Base-by-base conservation (phyloP, 2,113 vertebrate species). In the Nicator chloris region DNA sequence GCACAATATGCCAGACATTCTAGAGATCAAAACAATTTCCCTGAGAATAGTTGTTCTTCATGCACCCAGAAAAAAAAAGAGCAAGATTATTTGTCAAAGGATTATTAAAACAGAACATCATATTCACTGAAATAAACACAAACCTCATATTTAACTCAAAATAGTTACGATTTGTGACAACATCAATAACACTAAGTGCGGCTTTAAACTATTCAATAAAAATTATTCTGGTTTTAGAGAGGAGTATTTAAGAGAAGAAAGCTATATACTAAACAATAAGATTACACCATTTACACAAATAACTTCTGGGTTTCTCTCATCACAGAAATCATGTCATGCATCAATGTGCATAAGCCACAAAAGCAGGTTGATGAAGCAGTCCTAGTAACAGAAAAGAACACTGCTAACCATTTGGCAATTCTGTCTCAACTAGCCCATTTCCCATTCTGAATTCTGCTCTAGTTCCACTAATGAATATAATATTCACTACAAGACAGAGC, bases 111-210 rank as follows among this genome's bases (percentile, higher is more conserved):
- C 14, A 0, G 57, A 83, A 33, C 31, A 78, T 90, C 39, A 27
- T n/a, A 75, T 68, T 92, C 86, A 68, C 53, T 6, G 26, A 86
- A 84, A 84, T 73, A 86, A 96, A 80, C 22, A 81, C 75, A 77
- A 92, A 53, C 30, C 28, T 78, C 75, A 54, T 60, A 77, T 83
- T 93, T 92, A 93, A 81, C 51, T 77, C 47, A 56, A 87, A 95
- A 90, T 11, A 82, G n/a, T 68, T 70, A 86, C 44, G 50, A 71
- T 73, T 88, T 83, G 72, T 93, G 64, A 72, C 50, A 75, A 92
- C 69, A 83, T 71, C 90, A 97, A 88, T 96, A 93, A 93, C 18
- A 78, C 13, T 90, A 92, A 94, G 90, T 95, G 88, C 88, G 92
- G 86, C 39, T 96, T 95, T 90, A 78, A 92, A 44, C 35, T 78